Percentiles rank a stretch among this genome's conserved stretches.
Evolutionary conservation across 2,797 vertebrate genomes (phyloP).

Genomic region (Manis pentadactyla): DNA sequence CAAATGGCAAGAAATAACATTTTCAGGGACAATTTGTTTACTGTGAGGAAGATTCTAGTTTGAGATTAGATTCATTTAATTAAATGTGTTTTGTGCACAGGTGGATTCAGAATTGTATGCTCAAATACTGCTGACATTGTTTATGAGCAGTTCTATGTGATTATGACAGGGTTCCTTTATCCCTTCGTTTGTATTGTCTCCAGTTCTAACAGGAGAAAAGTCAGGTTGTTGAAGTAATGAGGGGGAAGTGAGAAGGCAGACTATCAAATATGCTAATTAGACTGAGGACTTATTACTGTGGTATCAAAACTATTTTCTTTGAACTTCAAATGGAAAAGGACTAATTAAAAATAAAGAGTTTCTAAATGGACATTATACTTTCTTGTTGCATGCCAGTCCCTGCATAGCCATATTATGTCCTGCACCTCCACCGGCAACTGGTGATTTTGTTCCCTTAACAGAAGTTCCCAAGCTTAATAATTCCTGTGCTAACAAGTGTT

Average conservation of each 20-base stretch:
- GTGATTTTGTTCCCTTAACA: slow-evolving; percentile 58
- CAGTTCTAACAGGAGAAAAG: background rate
- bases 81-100: background rate
- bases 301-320: background rate
- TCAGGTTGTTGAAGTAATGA: background rate
- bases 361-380: background rate
- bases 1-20: background rate
- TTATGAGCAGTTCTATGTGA: background rate
- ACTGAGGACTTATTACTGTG: background rate
- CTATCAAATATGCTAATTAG: background rate
- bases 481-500: background rate
- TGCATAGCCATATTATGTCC: fast-evolving
- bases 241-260: background rate
- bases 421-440: fast-evolving
- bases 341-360: background rate
- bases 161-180: background rate
- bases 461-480: slow-evolving; percentile 19
- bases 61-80: background rate
- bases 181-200: background rate
- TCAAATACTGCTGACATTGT: background rate
- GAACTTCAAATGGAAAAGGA: background rate
- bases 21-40: background rate
- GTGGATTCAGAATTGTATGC: background rate
- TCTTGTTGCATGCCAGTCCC: too few species aligned
- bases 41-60: background rate